Conservation (phyloP, 2,797 vertebrate genomes). For the Emys orbicularis region DNA sequence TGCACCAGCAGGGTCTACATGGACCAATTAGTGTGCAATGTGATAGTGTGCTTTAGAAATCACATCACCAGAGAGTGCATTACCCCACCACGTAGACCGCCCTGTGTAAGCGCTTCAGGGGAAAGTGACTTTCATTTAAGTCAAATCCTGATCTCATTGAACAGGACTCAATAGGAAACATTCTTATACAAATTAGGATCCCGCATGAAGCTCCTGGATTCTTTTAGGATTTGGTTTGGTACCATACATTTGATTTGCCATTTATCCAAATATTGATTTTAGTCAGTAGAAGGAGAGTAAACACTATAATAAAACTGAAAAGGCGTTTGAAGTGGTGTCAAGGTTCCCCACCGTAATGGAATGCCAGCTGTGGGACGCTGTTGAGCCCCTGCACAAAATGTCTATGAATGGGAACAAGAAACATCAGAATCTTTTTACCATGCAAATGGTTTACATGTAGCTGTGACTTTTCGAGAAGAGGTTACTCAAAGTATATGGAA, state of each 20-base stretch:
- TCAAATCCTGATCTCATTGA: not conserved
- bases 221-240: not conserved
- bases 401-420: not conserved
- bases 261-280: not conserved
- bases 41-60: not conserved
- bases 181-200: not conserved
- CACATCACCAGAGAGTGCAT: not conserved
- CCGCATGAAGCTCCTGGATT: not conserved
- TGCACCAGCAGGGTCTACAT: not conserved
- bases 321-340: not conserved
- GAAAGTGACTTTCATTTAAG: not conserved
- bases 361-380: not conserved
- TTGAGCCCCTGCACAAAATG: not conserved
- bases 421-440: not conserved
- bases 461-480: not conserved
- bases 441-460: not conserved
- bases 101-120: not conserved
- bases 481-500: not conserved
- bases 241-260: not conserved
- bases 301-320: slow-evolving; percentile 16
- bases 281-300: not conserved
- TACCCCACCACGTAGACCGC: not conserved
- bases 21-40: not conserved
- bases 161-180: not conserved
- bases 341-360: not conserved